A percentile compares a stretch with the other conserved stretches of the same genome.
phyloP scores from a whole-genome alignment of 2,888 invertebrate species.

The Hirudinaria manillensis region DNA sequence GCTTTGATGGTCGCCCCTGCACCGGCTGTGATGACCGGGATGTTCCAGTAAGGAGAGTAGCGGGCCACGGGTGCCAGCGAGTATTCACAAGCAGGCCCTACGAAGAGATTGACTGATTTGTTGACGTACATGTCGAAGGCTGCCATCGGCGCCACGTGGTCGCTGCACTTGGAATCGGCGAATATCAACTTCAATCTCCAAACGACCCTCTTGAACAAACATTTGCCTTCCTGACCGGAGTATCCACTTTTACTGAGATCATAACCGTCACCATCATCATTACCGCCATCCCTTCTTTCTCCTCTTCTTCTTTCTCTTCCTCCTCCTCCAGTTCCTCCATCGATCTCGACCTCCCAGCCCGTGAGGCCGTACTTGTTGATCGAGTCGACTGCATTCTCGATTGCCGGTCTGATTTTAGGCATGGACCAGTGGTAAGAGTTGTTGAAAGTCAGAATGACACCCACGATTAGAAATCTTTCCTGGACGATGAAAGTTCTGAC shows the following conservation, averaged over 20 bases:
- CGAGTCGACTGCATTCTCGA: constrained; percentile 48
- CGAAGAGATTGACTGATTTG: constrained; percentile 42
- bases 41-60: constrained; percentile 78
- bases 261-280: neutral
- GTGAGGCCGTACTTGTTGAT: constrained; percentile 40
- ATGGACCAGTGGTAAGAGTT: constrained; percentile 43
- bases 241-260: neutral
- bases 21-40: constrained; percentile 71
- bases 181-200: constrained; percentile 28
- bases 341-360: neutral
- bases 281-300: neutral
- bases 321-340: neutral
- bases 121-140: constrained; percentile 46
- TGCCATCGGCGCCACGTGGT: constrained; percentile 37
- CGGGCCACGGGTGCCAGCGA: constrained; percentile 82
- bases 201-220: too few species aligned
- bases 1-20: constrained; percentile 33
- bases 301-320: neutral
- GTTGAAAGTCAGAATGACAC: constrained; percentile 46
- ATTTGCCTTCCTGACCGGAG: too few species aligned
- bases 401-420: constrained; percentile 48
- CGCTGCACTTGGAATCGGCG: constrained; percentile 37
- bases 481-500: neutral
- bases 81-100: constrained; percentile 55
- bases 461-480: constrained; percentile 37